Evolutionary conservation across 2,797 vertebrate species (phyloP).

Genomic region (Pseudochaenichthys georgianus): DNA sequence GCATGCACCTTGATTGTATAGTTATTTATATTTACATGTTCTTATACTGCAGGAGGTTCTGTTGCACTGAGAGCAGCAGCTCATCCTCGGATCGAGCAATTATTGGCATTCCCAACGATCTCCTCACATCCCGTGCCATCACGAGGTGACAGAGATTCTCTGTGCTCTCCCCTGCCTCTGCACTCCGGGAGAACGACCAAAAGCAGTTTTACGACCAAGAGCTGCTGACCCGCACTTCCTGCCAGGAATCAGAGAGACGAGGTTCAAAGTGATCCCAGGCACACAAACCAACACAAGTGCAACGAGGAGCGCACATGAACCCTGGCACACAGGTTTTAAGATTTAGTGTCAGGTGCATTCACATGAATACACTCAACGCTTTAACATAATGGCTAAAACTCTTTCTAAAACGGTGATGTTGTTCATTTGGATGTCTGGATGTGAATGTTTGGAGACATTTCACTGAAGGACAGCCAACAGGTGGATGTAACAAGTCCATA

Average conservation of each 20-base stretch:
- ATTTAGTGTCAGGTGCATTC: neutral
- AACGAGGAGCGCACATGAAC: slow-evolving; percentile 9
- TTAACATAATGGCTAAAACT: neutral
- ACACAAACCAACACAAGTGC: slow-evolving; percentile 41
- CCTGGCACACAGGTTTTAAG: neutral
- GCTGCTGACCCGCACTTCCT: slow-evolving; percentile 72
- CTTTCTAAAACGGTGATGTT: accelerated
- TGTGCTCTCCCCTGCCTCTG: slow-evolving; percentile 67
- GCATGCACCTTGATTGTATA: neutral
- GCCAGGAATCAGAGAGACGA: slow-evolving; percentile 65
- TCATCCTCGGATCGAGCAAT: slow-evolving; percentile 45
- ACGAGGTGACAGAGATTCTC: slow-evolving; percentile 74
- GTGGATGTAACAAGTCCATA: slow-evolving; percentile 11
- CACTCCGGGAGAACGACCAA: slow-evolving; percentile 72
- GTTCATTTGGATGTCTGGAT: neutral
- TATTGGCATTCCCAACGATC: slow-evolving; percentile 72
- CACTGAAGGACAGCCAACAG: neutral
- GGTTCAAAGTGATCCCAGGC: slow-evolving; percentile 67
- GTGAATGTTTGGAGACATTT: neutral
- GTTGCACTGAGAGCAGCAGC: slow-evolving; percentile 39
- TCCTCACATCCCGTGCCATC: slow-evolving; percentile 70
- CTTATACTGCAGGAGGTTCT: slow-evolving; percentile 18
- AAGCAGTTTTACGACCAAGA: slow-evolving; percentile 72
- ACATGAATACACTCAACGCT: neutral
- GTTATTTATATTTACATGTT: neutral